Percentiles rank a stretch among this genome's conserved stretches.
Evolutionary conservation across 1,140 invertebrate species (phyloP).

Genomic region (Caenorhabditis inopinata): DNA sequence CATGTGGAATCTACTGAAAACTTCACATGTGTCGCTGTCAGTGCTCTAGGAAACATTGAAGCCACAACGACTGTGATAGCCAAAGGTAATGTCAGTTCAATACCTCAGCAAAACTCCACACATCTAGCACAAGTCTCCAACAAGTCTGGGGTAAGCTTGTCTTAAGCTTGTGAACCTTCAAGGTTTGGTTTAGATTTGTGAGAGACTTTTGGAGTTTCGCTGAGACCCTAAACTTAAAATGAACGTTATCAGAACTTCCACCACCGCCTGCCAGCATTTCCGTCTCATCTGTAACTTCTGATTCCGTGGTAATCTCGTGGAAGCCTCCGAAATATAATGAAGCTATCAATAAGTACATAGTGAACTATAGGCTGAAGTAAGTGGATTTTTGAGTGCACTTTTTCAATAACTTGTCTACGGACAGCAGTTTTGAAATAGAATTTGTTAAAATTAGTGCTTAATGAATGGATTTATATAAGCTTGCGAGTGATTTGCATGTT

Average conservation of each 20-base stretch:
- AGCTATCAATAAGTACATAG: constrained; percentile 47
- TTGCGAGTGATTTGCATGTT: constrained; percentile 28
- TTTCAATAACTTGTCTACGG: not conserved
- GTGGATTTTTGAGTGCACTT: constrained; percentile 1
- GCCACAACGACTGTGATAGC: constrained; percentile 83
- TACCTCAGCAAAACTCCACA: too few species aligned
- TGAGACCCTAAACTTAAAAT: not conserved
- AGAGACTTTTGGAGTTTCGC: not conserved
- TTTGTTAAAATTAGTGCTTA: too few species aligned
- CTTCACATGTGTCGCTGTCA: constrained; percentile 93
- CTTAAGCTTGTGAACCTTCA: too few species aligned
- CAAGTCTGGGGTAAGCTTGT: too few species aligned
- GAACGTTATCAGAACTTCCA: constrained; percentile 50
- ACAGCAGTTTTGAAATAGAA: too few species aligned
- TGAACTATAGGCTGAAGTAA: constrained; percentile 56
- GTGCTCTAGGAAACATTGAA: constrained; percentile 86
- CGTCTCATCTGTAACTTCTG: constrained; percentile 44
- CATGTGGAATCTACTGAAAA: constrained; percentile 88
- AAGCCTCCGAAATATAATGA: constrained; percentile 49
- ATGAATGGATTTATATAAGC: too few species aligned
- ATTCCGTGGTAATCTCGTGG: constrained; percentile 50
- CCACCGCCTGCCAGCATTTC: constrained; percentile 44
- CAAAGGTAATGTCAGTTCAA: constrained; percentile 76
- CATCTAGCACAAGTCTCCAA: too few species aligned
- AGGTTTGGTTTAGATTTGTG: not conserved